These are phyloP conservation scores for Plusia festucae DNA, from an alignment of 2,888 invertebrate genomes.

Conservation along the genomic window DNA sequence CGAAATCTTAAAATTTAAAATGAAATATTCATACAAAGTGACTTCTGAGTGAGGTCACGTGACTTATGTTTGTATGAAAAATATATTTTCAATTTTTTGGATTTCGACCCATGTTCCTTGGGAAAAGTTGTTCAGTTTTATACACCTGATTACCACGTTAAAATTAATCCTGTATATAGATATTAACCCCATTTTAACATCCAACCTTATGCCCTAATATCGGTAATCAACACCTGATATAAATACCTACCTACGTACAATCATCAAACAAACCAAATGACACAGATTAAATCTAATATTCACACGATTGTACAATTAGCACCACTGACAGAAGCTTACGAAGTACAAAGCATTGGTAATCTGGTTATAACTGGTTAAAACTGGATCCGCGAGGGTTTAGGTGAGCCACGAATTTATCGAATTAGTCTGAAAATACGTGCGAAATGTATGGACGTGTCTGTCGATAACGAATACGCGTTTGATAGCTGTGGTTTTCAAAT, in stretches of 20 bases:
- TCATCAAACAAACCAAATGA: neutral
- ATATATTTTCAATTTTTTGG: too few relatives aligned
- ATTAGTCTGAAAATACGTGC: slow-evolving; percentile 50
- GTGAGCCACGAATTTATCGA: slow-evolving; percentile 63
- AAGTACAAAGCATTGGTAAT: slow-evolving; percentile 64
- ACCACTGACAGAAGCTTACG: slow-evolving; percentile 18
- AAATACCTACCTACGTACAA: neutral
- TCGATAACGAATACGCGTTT: slow-evolving; percentile 8
- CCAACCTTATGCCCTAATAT: neutral
- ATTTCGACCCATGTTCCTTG: too few relatives aligned
- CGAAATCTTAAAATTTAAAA: too few relatives aligned
- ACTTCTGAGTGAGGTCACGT: too few relatives aligned
- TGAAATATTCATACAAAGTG: too few relatives aligned
- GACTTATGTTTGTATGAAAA: too few relatives aligned
- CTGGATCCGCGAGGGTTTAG: slow-evolving; percentile 58
- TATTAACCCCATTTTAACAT: neutral
- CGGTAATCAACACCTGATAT: neutral
- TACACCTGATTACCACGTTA: too few relatives aligned
- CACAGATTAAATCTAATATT: slow-evolving; percentile 21
- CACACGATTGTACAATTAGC: slow-evolving; percentile 41
- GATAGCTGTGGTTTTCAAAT: neutral
- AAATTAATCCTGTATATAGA: neutral
- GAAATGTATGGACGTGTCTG: slow-evolving; percentile 24
- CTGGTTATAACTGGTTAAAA: slow-evolving; percentile 66
- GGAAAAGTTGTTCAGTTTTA: too few relatives aligned